Percentiles rank a stretch among this genome's conserved stretches.
phyloP scores from a whole-genome alignment of 2,113 vertebrate genomes.

The Apodemus sylvaticus region DNA sequence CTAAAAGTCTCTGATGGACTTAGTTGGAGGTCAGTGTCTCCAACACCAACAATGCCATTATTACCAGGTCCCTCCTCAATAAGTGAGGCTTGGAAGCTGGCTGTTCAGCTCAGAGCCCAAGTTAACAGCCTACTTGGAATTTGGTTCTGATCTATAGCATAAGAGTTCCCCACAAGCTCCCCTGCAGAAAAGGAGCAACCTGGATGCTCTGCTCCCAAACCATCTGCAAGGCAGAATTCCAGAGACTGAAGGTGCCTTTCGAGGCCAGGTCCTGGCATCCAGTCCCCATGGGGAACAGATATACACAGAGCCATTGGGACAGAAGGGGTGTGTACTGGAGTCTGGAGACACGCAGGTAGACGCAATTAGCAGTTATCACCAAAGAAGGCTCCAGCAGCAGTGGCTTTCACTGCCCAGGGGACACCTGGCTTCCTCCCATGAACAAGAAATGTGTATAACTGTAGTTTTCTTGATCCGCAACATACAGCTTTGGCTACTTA shows the following conservation, averaged over 20 bases:
- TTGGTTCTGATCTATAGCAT: not conserved
- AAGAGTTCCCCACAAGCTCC: not conserved
- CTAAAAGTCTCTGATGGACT: not conserved
- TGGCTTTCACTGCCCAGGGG: not conserved
- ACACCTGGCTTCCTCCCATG: not conserved
- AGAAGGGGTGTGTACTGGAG: not conserved
- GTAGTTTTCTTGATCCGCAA: not conserved
- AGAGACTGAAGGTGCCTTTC: not conserved
- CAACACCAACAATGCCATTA: not conserved
- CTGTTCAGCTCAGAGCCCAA: not conserved
- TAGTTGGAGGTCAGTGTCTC: not conserved
- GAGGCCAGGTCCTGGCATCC: not conserved
- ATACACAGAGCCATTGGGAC: fast-evolving
- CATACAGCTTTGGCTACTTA: not conserved
- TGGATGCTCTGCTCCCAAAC: not conserved
- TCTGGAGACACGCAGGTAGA: not conserved
- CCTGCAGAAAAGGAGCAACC: not conserved
- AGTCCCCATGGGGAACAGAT: not conserved
- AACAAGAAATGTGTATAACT: not conserved
- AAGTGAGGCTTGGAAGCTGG: not conserved
- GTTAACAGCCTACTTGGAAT: not conserved
- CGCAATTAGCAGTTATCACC: conserved; percentile 17
- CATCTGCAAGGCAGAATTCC: not conserved
- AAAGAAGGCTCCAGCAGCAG: not conserved
- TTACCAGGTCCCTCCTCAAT: not conserved